Evolutionary conservation across 1,140 invertebrate genomes (phyloP).

Genomic region (Helicorthomorpha holstii): DNA sequence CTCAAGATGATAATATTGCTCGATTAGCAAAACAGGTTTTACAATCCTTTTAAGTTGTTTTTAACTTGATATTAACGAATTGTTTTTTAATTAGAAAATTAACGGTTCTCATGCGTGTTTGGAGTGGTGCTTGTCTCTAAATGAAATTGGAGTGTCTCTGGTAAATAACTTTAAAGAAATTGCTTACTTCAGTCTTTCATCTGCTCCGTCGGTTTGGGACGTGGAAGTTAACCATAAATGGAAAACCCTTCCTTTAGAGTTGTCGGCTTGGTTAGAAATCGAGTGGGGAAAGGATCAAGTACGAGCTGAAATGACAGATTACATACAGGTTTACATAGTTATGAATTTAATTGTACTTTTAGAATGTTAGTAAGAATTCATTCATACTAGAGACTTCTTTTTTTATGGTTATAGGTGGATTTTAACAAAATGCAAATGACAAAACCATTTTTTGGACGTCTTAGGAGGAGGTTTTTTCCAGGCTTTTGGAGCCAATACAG

Average conservation of each 20-base stretch:
- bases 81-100: constrained; percentile 29
- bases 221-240: constrained; percentile 56
- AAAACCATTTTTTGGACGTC: constrained; percentile 63
- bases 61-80: too few relatives aligned
- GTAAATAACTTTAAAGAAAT: constrained; percentile 37
- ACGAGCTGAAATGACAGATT: constrained; percentile 56
- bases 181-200: constrained; percentile 42
- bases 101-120: constrained; percentile 49
- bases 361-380: background rate
- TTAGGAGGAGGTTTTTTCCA: constrained; percentile 53
- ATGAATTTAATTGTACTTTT: background rate
- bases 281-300: constrained; percentile 48
- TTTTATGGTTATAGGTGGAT: constrained; percentile 39
- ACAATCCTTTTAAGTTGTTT: too few relatives aligned
- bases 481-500: constrained; percentile 54
- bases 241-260: constrained; percentile 55
- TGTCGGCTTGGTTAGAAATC: constrained; percentile 63
- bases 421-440: constrained; percentile 72
- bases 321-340: constrained; percentile 29
- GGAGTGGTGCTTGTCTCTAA: constrained; percentile 50
- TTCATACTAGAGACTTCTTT: background rate
- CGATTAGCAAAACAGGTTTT: constrained; percentile 38
- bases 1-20: constrained; percentile 56
- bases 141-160: constrained; percentile 48
- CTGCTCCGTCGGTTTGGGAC: constrained; percentile 59